Evolutionary conservation across 2,797 vertebrate genomes (phyloP), one percentile per base, ranked within the genome.

Genomic region (Vipera ursinii): DNA sequence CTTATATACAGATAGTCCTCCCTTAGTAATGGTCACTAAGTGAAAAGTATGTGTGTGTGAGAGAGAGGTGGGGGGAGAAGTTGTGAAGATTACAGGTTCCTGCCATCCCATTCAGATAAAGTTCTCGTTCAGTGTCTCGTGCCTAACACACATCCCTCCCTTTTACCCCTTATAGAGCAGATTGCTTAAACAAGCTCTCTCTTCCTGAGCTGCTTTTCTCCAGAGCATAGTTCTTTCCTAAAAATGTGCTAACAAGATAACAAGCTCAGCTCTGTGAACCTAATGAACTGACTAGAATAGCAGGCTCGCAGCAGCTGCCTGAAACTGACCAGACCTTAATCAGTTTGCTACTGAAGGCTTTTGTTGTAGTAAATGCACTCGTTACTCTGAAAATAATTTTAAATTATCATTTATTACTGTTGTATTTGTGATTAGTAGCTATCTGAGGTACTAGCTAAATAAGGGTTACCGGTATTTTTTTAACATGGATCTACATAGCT

Each of bases 61-160:
- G 24, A 26, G 8, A 3, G 60, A 9, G 0, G 0, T 0, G n/a
- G 65, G 2, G 5, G 12, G 3, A 28, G 26, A 24, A 61, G 22
- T 24, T 63, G 10, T 2, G 10, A 32, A 69, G 6, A 17, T 69
- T 32, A 69, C 65, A 15, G 65, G 65, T 69, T 32, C 28, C 14
- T 32, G 65, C 65, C 14, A 38, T 32, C 5, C 15, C 65, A 73
- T 73, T 73, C n/a, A 73, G 13, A 73, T 73, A 32, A 38, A 38
- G n/a, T 73, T 38, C 14, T 73, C n/a, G n/a, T 32, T 32, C 14
- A 17, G n/a, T 69, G n/a, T 73, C 65, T 73, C n/a, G 38, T 38
- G 65, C 65, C 65, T 73, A 32, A 73, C 65, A 6, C n/a, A 32
- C 7, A 2, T 2, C 65, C 65, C 14, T 17, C 13, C 65, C 5